phyloP scores from a whole-genome alignment of 2,888 invertebrate genomes.

The Zhengitettix transpicula region DNA sequence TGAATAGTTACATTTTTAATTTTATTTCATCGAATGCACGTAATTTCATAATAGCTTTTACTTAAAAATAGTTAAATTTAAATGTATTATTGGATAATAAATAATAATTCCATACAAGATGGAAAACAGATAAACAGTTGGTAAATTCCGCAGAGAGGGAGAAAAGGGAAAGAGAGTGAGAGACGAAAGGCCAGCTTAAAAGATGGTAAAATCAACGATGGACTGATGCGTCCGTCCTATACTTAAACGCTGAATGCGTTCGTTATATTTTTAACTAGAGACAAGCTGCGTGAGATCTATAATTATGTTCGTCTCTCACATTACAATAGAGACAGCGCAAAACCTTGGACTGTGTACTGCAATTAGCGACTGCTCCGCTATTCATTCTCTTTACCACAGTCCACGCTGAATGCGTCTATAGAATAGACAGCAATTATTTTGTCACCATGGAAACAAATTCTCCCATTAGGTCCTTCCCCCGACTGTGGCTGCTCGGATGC shows the following conservation, averaged over 20 bases:
- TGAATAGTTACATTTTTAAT: too few relatives aligned
- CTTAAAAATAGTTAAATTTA: too few relatives aligned
- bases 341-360: neutral
- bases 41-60: too few relatives aligned
- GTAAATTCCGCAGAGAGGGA: too few relatives aligned
- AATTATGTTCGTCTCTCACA: neutral
- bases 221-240: neutral
- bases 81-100: too few relatives aligned
- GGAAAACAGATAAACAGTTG: too few relatives aligned
- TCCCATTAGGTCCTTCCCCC: neutral
- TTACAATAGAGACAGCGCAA: neutral
- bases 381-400: neutral
- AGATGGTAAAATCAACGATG: too few relatives aligned
- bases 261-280: neutral
- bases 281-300: neutral
- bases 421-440: conserved; percentile 6
- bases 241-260: neutral
- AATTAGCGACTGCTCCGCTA: neutral
- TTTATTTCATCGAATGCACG: too few relatives aligned
- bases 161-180: too few relatives aligned
- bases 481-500: neutral
- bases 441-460: conserved; percentile 6
- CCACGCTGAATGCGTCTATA: neutral
- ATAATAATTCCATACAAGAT: too few relatives aligned
- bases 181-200: too few relatives aligned